A percentile compares a stretch with the other conserved stretches of the same genome.
Conservation (phyloP, 2,797 vertebrate species). For the Lutjanus argentimaculatus region DNA sequence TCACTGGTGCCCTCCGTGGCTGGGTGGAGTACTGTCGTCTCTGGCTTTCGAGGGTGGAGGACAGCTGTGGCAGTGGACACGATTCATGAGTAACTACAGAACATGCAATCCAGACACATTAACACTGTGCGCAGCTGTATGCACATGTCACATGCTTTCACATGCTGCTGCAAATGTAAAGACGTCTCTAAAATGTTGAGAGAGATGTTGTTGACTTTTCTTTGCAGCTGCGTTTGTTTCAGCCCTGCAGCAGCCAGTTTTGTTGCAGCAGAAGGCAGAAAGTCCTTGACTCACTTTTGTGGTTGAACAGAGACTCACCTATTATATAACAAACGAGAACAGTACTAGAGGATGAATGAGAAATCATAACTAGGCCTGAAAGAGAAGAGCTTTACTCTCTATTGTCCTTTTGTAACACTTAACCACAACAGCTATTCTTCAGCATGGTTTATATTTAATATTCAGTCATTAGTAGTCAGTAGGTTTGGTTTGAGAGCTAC, state of each 20-base stretch:
- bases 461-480: constrained; percentile 9
- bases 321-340: constrained; percentile 55
- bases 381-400: constrained; percentile 10
- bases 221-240: neutral
- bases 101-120: neutral
- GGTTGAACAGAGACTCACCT: constrained; percentile 20
- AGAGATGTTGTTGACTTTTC: neutral
- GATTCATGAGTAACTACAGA: neutral
- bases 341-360: constrained; percentile 48
- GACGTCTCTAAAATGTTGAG: neutral
- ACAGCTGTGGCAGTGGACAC: constrained; percentile 67
- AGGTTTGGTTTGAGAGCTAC: constrained; percentile 12
- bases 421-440: neutral
- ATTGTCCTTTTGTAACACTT: constrained; percentile 8
- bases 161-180: neutral
- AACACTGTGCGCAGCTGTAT: neutral
- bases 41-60: constrained; percentile 73
- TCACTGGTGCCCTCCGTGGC: constrained; percentile 61
- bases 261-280: constrained; percentile 41
- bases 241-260: constrained; percentile 17
- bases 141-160: too few species aligned
- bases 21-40: constrained; percentile 70
- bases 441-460: constrained; percentile 9
- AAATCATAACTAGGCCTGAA: constrained; percentile 33
- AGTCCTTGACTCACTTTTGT: constrained; percentile 56